Evolutionary conservation across 2,113 vertebrate species (phyloP), one percentile per base, ranked within the genome.

Genomic region (Hymenochirus boettgeri): DNA sequence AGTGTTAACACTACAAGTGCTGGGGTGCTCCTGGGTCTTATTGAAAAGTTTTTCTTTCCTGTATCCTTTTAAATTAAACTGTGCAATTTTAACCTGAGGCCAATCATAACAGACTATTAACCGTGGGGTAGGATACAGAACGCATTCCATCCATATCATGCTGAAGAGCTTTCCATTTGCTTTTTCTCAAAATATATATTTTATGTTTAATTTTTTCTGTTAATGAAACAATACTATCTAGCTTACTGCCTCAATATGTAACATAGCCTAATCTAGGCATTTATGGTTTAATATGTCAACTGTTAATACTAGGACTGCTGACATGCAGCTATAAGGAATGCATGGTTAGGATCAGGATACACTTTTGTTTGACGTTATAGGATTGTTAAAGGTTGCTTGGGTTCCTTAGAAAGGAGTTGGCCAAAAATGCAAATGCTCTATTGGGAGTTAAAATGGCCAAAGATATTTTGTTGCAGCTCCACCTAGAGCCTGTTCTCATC

Each of bases 401-500:
- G 53, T 21, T 31, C 72, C 48, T 54, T 24, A 62, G n/a, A 47
- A 47, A 2, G 50, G 2, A 66, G 25, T 39, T 37, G 59, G 0
- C 0, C 18, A 35, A 62, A 53, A 39, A 59, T 67, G 33, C 29
- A 33, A 59, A 27, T 29, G 56, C 33, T 67, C 64, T 59, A 13
- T 47, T 42, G 47, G 64, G 50, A 52, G 6, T 26, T 26, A 35
- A 39, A 50, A 50, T 27, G 8, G 64, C 64, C 64, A 67, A 67
- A 59, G 21, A 46, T 59, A 25, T 59, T 67, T 57, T 11, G 46
- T 29, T 59, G 47, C 56, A 59, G 55, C 64, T 67, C 64, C 64
- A 59, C 64, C 64, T 67, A 59, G 64, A 67, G 64, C 56, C 39
- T 27, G 59, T 59, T 39, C 56, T 67, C 64, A 67, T 59, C 46